Percentiles rank a stretch among this genome's conserved stretches.
These are phyloP conservation scores for Drosophila algonquin DNA, from an alignment of 2,888 invertebrate species.

Conservation along the genomic window DNA sequence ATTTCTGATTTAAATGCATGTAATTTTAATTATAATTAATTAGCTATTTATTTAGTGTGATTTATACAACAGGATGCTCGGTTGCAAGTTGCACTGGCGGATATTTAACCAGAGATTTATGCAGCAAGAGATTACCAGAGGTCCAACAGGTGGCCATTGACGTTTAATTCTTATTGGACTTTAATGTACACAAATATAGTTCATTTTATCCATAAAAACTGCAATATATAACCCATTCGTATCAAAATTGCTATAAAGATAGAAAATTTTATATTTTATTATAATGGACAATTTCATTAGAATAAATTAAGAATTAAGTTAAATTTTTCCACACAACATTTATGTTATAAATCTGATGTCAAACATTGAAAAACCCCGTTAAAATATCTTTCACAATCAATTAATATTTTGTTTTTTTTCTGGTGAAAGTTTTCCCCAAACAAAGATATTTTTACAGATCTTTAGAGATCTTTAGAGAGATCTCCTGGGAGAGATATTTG, in stretches of 20 bases:
- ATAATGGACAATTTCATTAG: too few relatives aligned
- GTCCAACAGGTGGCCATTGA: neutral
- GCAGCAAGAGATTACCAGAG: neutral
- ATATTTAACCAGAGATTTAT: neutral
- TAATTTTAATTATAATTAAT: constrained; percentile 48
- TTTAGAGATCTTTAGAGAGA: neutral
- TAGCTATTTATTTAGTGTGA: constrained; percentile 29
- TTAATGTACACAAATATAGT: too few relatives aligned
- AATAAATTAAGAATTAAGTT: too few relatives aligned
- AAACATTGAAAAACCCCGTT: neutral
- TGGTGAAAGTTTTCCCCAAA: constrained; percentile 4
- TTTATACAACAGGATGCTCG: constrained; percentile 19
- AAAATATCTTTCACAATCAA: neutral
- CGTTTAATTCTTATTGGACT: too few relatives aligned
- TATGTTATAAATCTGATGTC: too few relatives aligned
- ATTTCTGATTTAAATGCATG: constrained; percentile 40
- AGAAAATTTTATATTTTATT: too few relatives aligned
- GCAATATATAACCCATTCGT: too few relatives aligned
- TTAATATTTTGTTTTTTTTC: constrained; percentile 1
- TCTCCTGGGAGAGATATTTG: constrained; percentile 2
- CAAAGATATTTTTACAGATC: too few relatives aligned
- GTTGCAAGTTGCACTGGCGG: neutral
- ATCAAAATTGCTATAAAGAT: too few relatives aligned
- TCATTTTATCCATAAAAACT: too few relatives aligned
- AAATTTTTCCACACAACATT: too few relatives aligned